A percentile compares a stretch with the other conserved stretches of the same genome.
phyloP scores from a whole-genome alignment of 92 coral and sea anemone species.

The Parazoanthus darwini region DNA sequence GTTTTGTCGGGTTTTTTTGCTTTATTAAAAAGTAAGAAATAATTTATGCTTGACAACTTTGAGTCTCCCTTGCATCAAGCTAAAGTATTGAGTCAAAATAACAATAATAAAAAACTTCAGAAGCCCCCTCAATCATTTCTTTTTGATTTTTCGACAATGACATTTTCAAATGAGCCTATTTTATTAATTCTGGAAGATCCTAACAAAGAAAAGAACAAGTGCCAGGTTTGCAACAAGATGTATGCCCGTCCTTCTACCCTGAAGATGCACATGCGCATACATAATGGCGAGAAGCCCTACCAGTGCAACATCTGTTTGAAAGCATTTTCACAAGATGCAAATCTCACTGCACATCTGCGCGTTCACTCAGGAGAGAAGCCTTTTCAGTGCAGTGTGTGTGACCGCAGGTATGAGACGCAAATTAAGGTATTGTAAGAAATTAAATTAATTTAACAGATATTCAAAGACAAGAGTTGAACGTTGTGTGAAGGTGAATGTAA shows the following conservation, averaged over 20 bases:
- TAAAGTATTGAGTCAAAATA: no score
- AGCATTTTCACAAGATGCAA: slow-evolving; percentile 85
- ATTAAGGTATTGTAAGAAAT: background rate
- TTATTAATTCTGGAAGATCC: background rate
- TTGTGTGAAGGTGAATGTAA: background rate
- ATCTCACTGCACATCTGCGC: slow-evolving; percentile 80
- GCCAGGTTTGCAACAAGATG: slow-evolving; percentile 69
- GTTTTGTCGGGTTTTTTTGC: no score
- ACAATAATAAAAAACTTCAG: no score
- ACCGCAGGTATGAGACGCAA: slow-evolving; percentile 63
- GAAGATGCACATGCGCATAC: slow-evolving; percentile 86
- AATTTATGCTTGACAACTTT: no score
- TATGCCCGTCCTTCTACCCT: slow-evolving; percentile 89
- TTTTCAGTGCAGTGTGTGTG: slow-evolving; percentile 82
- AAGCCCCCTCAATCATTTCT: no score
- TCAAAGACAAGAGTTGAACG: background rate
- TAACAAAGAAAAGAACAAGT: slow-evolving; percentile 50
- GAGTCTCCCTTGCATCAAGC: no score
- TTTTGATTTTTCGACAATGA: no score
- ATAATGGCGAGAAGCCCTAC: slow-evolving; percentile 87
- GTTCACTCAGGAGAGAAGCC: slow-evolving; percentile 91
- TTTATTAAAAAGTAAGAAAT: no score
- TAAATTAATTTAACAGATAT: background rate
- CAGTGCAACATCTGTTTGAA: slow-evolving; percentile 78
- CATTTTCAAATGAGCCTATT: background rate